Conservation (phyloP, 2,797 vertebrate genomes). For the Tangara arthus region DNA sequence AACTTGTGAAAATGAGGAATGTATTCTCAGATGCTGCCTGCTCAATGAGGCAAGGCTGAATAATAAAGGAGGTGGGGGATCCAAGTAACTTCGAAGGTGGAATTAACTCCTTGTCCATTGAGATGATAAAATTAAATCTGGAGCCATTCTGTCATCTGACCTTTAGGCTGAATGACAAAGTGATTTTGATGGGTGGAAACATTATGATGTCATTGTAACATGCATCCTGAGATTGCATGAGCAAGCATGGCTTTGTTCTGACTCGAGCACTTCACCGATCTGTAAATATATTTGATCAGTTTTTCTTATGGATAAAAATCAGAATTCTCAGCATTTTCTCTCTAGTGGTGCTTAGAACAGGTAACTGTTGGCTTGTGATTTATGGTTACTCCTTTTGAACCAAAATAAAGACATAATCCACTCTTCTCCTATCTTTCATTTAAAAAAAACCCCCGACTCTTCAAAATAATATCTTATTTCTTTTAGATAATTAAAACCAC, state of each 20-base stretch:
- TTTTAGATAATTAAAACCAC: neutral
- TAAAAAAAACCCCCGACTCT: fast-evolving
- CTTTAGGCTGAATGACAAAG: neutral
- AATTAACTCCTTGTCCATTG: neutral
- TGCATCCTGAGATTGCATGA: neutral
- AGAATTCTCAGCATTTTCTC: neutral
- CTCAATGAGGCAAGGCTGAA: neutral
- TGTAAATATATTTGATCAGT: neutral
- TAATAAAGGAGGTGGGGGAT: neutral
- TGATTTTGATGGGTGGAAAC: neutral
- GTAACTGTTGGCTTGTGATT: neutral
- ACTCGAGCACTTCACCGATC: neutral
- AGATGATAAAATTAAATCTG: neutral
- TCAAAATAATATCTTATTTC: neutral
- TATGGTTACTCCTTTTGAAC: neutral
- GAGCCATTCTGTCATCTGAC: constrained; percentile 1
- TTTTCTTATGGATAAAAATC: neutral
- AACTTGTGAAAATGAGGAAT: neutral
- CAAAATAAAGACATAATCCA: neutral
- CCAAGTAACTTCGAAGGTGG: neutral
- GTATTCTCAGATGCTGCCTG: neutral
- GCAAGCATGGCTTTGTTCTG: neutral
- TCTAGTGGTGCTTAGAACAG: neutral
- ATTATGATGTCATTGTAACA: neutral
- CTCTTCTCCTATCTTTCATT: neutral